Evolutionary conservation across 1,140 invertebrate species (phyloP).

Genomic region (Halictus rubicundus): DNA sequence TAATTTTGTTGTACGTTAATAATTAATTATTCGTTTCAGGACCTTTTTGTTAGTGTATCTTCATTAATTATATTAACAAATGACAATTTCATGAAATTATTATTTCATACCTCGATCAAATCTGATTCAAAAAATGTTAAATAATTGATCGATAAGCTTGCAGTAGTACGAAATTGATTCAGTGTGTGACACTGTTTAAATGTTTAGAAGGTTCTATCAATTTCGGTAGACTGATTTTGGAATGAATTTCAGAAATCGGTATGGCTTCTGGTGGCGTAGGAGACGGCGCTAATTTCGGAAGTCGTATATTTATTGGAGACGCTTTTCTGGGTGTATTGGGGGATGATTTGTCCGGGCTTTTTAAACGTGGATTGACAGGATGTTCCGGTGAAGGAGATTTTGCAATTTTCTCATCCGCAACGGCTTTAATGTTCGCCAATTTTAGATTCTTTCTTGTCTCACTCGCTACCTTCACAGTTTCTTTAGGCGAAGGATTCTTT

Average conservation of each 20-base stretch:
- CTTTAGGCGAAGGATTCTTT: slow-evolving; percentile 25
- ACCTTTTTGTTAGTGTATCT: too few relatives aligned
- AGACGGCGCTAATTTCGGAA: slow-evolving; percentile 61
- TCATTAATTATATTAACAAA: too few relatives aligned
- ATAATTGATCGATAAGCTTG: too few relatives aligned
- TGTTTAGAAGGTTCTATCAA: slow-evolving; percentile 55
- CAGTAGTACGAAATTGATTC: not conserved
- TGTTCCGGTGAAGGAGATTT: slow-evolving; percentile 49
- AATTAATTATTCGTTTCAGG: too few relatives aligned
- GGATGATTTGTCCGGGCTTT: slow-evolving; percentile 34
- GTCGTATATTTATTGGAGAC: slow-evolving; percentile 59
- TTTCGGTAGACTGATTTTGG: slow-evolving; percentile 65
- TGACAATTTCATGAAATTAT: too few relatives aligned
- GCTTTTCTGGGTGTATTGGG: slow-evolving; percentile 30
- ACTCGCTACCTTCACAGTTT: slow-evolving; percentile 2
- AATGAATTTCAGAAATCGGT: slow-evolving; percentile 19
- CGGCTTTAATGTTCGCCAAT: slow-evolving; percentile 27
- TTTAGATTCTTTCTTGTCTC: slow-evolving; percentile 32
- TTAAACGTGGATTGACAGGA: slow-evolving; percentile 44
- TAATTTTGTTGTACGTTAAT: too few relatives aligned
- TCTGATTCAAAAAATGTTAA: too few relatives aligned
- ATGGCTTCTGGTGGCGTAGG: slow-evolving; percentile 18
- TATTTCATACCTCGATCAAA: too few relatives aligned
- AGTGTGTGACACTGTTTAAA: slow-evolving; percentile 41
- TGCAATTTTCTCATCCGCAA: slow-evolving; percentile 22